These are phyloP conservation scores for Tiliacea citrago DNA, from an alignment of 2,888 invertebrate genomes.

Conservation along the genomic window DNA sequence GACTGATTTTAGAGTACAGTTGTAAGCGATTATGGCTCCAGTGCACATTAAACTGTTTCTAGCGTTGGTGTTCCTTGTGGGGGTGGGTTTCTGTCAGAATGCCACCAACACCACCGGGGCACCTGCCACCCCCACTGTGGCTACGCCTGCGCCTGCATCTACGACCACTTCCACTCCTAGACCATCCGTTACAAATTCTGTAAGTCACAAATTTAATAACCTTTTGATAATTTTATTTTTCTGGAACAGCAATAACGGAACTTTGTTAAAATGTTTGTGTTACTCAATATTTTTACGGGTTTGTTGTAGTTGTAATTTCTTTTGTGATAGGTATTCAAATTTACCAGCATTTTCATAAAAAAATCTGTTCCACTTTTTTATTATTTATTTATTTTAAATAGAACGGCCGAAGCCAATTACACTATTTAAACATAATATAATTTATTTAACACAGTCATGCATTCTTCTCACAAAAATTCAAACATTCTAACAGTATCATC, in stretches of 20 bases:
- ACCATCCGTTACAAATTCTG: conserved; percentile 2
- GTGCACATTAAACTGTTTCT: conserved; percentile 64
- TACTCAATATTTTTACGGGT: not conserved
- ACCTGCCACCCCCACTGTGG: conserved; percentile 7
- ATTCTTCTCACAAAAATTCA: too few species aligned
- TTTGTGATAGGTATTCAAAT: not conserved
- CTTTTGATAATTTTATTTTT: not conserved
- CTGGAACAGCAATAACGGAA: not conserved
- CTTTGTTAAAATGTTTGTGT: not conserved
- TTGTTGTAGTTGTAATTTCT: not conserved
- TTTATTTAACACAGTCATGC: too few species aligned
- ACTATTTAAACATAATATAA: too few species aligned
- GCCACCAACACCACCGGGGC: conserved; percentile 36
- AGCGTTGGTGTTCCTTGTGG: conserved; percentile 64
- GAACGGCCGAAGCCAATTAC: too few species aligned
- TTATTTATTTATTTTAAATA: too few species aligned
- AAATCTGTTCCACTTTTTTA: too few species aligned
- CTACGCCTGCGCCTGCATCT: not conserved
- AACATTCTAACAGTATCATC: too few species aligned
- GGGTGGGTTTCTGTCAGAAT: conserved; percentile 64
- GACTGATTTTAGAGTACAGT: conserved; percentile 48
- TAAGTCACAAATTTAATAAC: conserved; percentile 23
- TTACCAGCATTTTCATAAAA: too few species aligned
- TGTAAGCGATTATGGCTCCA: conserved; percentile 65
- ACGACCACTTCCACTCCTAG: conserved; percentile 5